Evolutionary conservation across 2,113 vertebrate genomes (phyloP).

Genomic region (Tauraco erythrolophus): DNA sequence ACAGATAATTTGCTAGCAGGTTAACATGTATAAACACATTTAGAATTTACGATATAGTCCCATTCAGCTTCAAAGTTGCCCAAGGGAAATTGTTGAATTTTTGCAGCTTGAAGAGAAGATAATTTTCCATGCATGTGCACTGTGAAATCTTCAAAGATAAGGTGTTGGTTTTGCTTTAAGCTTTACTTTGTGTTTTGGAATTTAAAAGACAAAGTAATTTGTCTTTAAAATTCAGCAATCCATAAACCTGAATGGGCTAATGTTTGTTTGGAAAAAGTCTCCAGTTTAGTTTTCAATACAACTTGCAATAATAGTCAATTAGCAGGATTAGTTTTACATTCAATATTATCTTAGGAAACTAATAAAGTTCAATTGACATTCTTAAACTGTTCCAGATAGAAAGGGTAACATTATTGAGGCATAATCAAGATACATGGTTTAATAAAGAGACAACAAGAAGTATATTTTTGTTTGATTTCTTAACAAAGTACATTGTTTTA

Average conservation of each 20-base stretch:
- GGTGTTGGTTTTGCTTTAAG: not conserved
- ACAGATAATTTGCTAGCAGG: not conserved
- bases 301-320: not conserved
- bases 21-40: not conserved
- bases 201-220: not conserved
- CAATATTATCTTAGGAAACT: not conserved
- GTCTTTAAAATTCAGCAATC: not conserved
- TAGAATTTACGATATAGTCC: not conserved
- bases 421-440: slow-evolving; percentile 17
- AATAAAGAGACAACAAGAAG: not conserved
- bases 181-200: not conserved
- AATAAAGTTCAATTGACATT: slow-evolving; percentile 31
- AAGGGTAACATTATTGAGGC: not conserved
- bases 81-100: not conserved
- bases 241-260: not conserved
- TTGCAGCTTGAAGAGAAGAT: not conserved
- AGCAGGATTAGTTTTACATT: slow-evolving; percentile 21
- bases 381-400: not conserved
- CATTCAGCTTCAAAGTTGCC: not conserved
- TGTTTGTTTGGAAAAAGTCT: not conserved
- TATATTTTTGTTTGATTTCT: not conserved
- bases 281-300: not conserved
- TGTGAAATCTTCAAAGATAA: not conserved
- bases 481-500: not conserved
- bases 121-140: not conserved